Conservation (phyloP, 2,113 vertebrate genomes). For the Albula goreensis region DNA sequence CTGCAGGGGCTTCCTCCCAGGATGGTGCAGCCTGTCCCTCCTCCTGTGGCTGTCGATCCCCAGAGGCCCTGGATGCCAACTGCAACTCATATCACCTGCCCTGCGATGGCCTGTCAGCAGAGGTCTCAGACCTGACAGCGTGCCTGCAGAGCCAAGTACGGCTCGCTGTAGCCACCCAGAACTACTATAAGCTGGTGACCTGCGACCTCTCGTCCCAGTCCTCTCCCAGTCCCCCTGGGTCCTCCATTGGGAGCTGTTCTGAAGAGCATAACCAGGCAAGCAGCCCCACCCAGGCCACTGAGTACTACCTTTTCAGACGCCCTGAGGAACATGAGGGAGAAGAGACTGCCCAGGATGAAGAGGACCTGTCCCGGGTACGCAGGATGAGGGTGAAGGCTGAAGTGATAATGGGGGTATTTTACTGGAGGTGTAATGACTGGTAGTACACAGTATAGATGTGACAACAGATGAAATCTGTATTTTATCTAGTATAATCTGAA, state of each 20-base stretch:
- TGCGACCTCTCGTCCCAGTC: conserved; percentile 96
- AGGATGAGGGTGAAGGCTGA: background rate
- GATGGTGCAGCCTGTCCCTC: conserved; percentile 46
- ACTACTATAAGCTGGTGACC: conserved; percentile 96
- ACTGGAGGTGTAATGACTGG: too few relatives aligned
- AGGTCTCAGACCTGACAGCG: conserved; percentile 73
- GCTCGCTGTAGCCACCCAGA: conserved; percentile 93
- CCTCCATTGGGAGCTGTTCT: conserved; percentile 91
- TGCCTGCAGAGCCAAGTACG: conserved; percentile 93
- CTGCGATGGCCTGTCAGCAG: conserved; percentile 68
- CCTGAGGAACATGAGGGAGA: conserved; percentile 60
- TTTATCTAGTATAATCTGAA: too few relatives aligned
- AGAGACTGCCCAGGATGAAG: conserved; percentile 8
- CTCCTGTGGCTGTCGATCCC: conserved; percentile 77
- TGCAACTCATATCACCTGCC: conserved; percentile 89
- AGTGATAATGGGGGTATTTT: too few relatives aligned
- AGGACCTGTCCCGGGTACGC: conserved; percentile 22
- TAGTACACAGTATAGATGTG: too few relatives aligned
- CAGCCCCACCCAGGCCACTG: conserved; percentile 84
- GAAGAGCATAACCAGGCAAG: conserved; percentile 84
- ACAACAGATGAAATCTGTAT: too few relatives aligned
- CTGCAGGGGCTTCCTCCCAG: conserved; percentile 26
- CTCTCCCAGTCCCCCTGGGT: conserved; percentile 87
- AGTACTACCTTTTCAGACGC: conserved; percentile 90
- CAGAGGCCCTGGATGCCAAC: conserved; percentile 88